Evolutionary conservation across 2,888 invertebrate genomes (phyloP), one percentile per base, ranked within the genome.

Genomic region (Dryomyza anilis): DNA sequence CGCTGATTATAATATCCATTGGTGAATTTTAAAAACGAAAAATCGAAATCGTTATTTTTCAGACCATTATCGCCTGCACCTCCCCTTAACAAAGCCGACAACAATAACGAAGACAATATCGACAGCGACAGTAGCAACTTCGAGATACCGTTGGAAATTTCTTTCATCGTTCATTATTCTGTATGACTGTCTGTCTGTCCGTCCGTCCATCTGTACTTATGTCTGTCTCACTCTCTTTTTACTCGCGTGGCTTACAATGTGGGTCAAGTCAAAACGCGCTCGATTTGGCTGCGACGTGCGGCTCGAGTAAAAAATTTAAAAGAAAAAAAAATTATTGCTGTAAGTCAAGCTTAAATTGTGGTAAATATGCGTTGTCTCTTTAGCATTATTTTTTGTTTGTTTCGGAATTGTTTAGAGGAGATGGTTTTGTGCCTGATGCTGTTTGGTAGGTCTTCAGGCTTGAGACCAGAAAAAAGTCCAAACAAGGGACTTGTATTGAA

Each of bases 221-320:
- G 33, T n/a, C 39, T 27, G 14, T 33, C 52, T 52, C 52, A 27
- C 39, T 16, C 10, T 25, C 16, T 23, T 25, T 36, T 50, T 19
- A 30, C 53, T 39, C 19, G 16, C 27, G 52, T 29, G 52, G 73
- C 72, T 80, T 78, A 74, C 77, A 79, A 79, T 79, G 79, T 79
- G 73, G 79, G 79, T 79, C 81, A 79, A 79, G 79, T 78, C 80
- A 75, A 79, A 77, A 76, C 73, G 71, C 58, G 45, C 25, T 58
- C 16, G 25, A 16, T 14, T 48, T 23, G 21, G 21, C n/a, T n/a
- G n/a, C 16, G 19, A 46, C 21, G 46, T 30, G 16, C 50, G n/a
- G 55, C 36, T 33, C 36, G 33, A 19, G 21, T 50, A n/a, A n/a
- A n/a, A n/a, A n/a, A n/a, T n/a, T n/a, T n/a, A n/a, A n/a, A n/a